Base-by-base conservation (phyloP, 1,140 invertebrate species). In the Scaptomyza graminum region DNA sequence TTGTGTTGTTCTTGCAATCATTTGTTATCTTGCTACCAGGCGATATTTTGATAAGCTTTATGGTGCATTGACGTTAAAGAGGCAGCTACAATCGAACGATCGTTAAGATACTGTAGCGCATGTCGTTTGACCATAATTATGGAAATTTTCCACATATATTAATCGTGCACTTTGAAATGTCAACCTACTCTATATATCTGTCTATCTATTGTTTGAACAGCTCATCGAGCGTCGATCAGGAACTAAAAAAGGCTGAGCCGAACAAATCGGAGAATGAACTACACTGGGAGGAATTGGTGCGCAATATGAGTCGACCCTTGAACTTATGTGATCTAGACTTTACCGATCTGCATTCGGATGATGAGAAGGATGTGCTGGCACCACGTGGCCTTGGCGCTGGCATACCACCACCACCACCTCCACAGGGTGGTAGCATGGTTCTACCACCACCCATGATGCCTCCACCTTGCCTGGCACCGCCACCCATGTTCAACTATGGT, bases 321-420 rank as follows among this genome's bases (percentile, higher is more conserved):
- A 95, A 96, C 76, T 94, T 99, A 9, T 99, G 98, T 91, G 98
- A 99, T 92, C 93, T 99, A 57, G 98, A 99, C 92, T 99, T 99
- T 89, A 98, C 97, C 1, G 98, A 99, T 92, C 93, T 99, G 31
- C 95, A 95, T 63, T 95, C 95, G 11, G 96, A 97, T 63, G 96
- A 96, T 59, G 96, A 96, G 79, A 93, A 94, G 46, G 91, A 92
- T 82, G 92, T 95, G 9, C 90, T 95, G 3, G 94, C 94, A 1
- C 94, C 95, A 0, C 93, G 94, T 12, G 92, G 93, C 28, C 92
- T 94, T 1, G 92, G 93, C 0, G 94, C 93, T 16, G 95, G 94
- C 3, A 93, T 95, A 5, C 95, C 95, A 1, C 95, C 96, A 0
- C 95, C 96, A 1, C 96, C 96, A 0, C 95, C 95, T 0, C 90